Evolutionary conservation across 1,140 invertebrate species (phyloP).

Genomic region (Hylyphantes graminicola): DNA sequence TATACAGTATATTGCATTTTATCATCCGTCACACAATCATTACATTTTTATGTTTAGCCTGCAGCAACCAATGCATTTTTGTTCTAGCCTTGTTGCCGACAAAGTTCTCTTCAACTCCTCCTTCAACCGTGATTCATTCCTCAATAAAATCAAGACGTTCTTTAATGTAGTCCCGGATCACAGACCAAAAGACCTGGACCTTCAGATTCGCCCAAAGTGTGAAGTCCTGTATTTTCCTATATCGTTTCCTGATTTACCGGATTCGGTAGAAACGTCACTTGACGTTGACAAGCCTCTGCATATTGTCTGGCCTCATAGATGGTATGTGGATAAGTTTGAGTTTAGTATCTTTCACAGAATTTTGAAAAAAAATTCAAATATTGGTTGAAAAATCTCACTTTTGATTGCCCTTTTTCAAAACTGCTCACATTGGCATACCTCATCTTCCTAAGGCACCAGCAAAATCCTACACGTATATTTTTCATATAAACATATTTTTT

Average conservation of each 20-base stretch:
- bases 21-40: too few species aligned
- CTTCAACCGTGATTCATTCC: slow-evolving; percentile 78
- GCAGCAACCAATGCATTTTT: too few species aligned
- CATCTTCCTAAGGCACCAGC: too few species aligned
- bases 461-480: too few species aligned
- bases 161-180: slow-evolving; percentile 78
- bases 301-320: slow-evolving; percentile 82
- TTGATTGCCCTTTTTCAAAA: too few species aligned
- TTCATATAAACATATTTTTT: too few species aligned
- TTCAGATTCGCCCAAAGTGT: slow-evolving; percentile 74
- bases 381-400: too few species aligned
- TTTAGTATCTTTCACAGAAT: too few species aligned
- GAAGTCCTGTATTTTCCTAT: slow-evolving; percentile 76
- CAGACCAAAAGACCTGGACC: slow-evolving; percentile 71
- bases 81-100: slow-evolving; percentile 77
- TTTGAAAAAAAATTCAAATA: too few species aligned
- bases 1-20: too few species aligned
- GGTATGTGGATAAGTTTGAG: slow-evolving; percentile 67
- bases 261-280: background rate
- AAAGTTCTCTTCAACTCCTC: slow-evolving; percentile 79
- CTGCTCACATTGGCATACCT: too few species aligned
- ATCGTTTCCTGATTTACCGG: background rate
- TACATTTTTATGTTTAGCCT: too few species aligned
- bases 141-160: slow-evolving; percentile 74
- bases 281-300: slow-evolving; percentile 68